These are phyloP conservation scores for Tyrophagus putrescentiae DNA, from an alignment of 1,140 invertebrate genomes.

Conservation along the genomic window DNA sequence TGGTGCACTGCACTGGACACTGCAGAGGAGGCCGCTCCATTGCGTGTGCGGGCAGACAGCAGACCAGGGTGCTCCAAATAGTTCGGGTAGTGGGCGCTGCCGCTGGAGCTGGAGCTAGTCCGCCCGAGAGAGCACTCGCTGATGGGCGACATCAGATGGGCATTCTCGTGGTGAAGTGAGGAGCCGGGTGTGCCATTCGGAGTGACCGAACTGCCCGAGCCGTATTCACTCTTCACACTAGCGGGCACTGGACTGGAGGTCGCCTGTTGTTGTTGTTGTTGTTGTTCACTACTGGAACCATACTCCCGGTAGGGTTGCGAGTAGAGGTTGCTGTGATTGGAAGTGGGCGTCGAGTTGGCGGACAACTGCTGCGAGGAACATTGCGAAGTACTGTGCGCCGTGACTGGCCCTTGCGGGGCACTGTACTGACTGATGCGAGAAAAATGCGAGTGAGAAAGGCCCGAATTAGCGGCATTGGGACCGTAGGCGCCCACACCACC, in stretches of 20 bases:
- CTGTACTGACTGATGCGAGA: slow-evolving; percentile 8
- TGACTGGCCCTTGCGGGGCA: neutral
- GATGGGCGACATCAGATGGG: neutral
- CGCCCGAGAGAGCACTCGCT: neutral
- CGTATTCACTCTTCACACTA: neutral
- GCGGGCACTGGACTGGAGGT: neutral
- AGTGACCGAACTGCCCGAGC: neutral
- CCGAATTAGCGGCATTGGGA: slow-evolving; percentile 6
- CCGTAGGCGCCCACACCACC: neutral
- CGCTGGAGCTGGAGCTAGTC: slow-evolving; percentile 2
- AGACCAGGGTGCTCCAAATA: slow-evolving; percentile 7
- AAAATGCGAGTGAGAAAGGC: slow-evolving; percentile 14
- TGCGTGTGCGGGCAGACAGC: neutral
- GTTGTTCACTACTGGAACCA: neutral
- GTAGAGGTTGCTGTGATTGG: neutral
- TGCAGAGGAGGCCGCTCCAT: neutral
- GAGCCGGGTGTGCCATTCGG: neutral
- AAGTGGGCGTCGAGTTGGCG: neutral
- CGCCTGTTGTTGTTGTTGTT: neutral
- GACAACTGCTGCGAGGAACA: neutral
- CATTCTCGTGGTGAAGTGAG: neutral
- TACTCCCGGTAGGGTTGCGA: neutral
- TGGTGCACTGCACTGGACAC: neutral
- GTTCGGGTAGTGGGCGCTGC: slow-evolving; percentile 6
- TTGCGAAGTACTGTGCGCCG: neutral